Base-by-base conservation (phyloP, 2,113 vertebrate genomes). In the Syngnathoides biaculeatus region DNA sequence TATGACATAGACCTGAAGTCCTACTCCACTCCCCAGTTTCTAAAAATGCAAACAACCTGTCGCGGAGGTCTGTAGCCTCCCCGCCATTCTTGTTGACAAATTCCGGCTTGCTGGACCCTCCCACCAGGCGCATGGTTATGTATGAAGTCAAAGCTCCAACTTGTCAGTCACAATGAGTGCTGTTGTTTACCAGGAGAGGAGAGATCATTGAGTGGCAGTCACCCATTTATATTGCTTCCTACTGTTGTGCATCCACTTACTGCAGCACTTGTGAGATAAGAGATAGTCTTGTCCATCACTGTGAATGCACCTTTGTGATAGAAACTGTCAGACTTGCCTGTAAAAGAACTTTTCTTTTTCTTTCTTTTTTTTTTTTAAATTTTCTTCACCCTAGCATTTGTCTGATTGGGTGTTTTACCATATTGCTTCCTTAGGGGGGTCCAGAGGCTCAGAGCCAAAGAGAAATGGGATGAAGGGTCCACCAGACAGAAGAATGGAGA, bases 401-500 rank as follows among this genome's bases (percentile, higher is more conserved):
- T 47, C 0, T 73, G 45, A 67, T 35, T 5, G 64, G 57, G 66
- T 68, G 70, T 27, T 47, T 22, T 39, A 61, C 85, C 39, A 63
- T 53, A 42, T 87, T 59, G 87, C 0, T 79, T 83, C 35, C 86
- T 86, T 84, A 85, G 92, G 89, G 77, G 93, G 91, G 48, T 90
- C 92, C 50, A 93, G 95, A 75, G 73, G 87, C 72, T 91, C 92
- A 5, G 96, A 98, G 69, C 82, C 90, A 55, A 98, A 94, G 83
- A 93, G 94, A 83, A 99, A 96, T 40, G 94, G 95, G 22, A 87
- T 95, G 39, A 96, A 96, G 77, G 85, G 86, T 55, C 88, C 93
- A 22, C 75, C 79, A n/a, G 96, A 98, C 72, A 88, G 93, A 77
- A 92, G 93, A 72, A 91, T 94, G 83, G 97, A 98, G 86, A 98